phyloP scores from a whole-genome alignment of 2,888 invertebrate species.

The Hyposoter dolosus region DNA sequence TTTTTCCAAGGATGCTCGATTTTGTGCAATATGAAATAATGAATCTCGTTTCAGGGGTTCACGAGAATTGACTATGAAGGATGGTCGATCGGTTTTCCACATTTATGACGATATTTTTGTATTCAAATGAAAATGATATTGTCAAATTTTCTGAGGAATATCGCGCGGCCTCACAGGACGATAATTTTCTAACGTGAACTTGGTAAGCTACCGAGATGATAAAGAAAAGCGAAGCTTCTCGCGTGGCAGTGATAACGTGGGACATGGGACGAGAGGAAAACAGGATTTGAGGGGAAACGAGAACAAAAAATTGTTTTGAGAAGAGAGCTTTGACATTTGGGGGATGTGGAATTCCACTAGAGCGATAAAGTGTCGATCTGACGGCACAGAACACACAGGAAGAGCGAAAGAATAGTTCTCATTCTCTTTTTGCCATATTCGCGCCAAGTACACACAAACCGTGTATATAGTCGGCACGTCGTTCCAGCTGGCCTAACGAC shows the following conservation, averaged over 20 bases:
- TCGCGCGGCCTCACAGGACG: not conserved
- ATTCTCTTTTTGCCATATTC: constrained; percentile 7
- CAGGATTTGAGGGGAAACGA: not conserved
- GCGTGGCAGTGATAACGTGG: not conserved
- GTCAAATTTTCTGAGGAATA: not conserved
- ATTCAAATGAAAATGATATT: not conserved
- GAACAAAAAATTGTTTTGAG: constrained; percentile 4
- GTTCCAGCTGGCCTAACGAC: constrained; percentile 44
- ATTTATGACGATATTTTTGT: not conserved
- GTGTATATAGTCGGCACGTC: constrained; percentile 7
- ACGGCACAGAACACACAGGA: constrained; percentile 12
- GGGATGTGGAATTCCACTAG: constrained; percentile 30
- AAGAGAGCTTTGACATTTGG: constrained; percentile 12
- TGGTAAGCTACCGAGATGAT: not conserved
- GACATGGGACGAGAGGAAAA: not conserved
- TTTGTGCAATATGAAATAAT: not conserved
- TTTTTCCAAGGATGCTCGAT: not conserved
- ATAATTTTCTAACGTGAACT: not conserved
- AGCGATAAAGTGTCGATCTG: constrained; percentile 36
- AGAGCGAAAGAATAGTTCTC: constrained; percentile 8
- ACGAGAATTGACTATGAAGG: too few species aligned
- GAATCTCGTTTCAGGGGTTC: not conserved
- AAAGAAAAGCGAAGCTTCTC: not conserved
- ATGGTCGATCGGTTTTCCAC: not conserved
- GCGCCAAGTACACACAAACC: constrained; percentile 11